Conservation (phyloP, 2,797 vertebrate species). For the Menidia menidia region DNA sequence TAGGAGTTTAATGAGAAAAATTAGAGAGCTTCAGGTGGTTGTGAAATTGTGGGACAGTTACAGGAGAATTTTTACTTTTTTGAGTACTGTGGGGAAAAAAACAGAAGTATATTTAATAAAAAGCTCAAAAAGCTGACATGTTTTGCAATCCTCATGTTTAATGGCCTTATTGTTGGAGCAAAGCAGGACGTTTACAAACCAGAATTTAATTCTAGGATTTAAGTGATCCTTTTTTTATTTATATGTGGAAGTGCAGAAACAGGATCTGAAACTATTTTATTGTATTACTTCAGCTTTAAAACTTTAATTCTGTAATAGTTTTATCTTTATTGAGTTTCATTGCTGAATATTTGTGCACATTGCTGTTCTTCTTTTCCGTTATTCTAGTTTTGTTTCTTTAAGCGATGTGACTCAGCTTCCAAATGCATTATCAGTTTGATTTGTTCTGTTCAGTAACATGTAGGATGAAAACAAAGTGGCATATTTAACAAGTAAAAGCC, state of each 20-base stretch:
- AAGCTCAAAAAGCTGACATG: background rate
- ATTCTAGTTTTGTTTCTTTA: background rate
- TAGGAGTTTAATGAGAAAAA: no score
- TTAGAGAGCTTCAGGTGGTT: no score
- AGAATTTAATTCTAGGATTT: background rate
- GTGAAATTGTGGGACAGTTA: no score
- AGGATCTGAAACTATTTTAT: slow-evolving; percentile 2
- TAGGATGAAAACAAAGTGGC: background rate
- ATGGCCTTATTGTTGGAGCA: background rate
- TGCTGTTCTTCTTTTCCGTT: background rate
- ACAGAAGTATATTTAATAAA: background rate
- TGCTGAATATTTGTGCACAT: background rate
- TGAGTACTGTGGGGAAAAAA: no score
- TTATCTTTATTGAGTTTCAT: background rate
- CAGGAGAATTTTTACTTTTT: no score
- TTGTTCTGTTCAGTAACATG: background rate
- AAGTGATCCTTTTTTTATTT: background rate
- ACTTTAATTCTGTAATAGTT: background rate
- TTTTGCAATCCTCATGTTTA: background rate
- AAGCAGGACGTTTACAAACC: background rate
- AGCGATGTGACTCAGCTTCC: background rate
- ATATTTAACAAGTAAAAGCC: background rate
- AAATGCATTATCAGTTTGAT: background rate
- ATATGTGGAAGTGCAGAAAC: background rate
- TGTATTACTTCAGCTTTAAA: slow-evolving; percentile 5